phyloP scores from a whole-genome alignment of 2,113 vertebrate genomes.

The Bothrops jararaca region DNA sequence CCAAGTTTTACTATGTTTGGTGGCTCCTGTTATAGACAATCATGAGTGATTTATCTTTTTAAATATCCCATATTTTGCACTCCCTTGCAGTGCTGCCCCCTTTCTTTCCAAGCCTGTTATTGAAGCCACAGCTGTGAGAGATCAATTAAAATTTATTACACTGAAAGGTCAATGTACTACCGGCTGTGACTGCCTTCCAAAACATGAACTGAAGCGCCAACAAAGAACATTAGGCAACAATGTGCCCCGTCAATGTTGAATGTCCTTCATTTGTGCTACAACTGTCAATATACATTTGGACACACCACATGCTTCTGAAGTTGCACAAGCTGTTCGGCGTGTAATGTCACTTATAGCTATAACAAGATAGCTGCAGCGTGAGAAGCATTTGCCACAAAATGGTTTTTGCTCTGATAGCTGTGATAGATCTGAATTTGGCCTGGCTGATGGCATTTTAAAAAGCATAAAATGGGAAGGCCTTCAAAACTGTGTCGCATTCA shows the following conservation, averaged over 20 bases:
- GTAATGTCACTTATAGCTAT: neutral
- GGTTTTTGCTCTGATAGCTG: neutral
- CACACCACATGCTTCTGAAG: neutral
- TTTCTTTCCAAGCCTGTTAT: constrained; percentile 11
- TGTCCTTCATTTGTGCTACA: neutral
- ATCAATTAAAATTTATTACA: constrained; percentile 35
- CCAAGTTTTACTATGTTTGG: constrained; percentile 34
- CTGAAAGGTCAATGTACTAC: constrained; percentile 48
- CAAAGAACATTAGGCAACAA: neutral
- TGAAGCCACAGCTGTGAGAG: constrained; percentile 44
- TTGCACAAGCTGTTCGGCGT: neutral
- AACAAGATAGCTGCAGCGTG: neutral
- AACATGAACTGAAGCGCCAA: neutral
- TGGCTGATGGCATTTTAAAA: neutral
- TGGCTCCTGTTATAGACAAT: constrained; percentile 30
- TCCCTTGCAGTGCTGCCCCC: constrained; percentile 1
- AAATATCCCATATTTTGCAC: constrained; percentile 31
- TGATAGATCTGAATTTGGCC: neutral
- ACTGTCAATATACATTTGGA: neutral
- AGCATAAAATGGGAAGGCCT: neutral
- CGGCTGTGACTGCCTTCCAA: constrained; percentile 35
- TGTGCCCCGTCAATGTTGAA: constrained; percentile 5
- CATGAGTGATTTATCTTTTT: constrained; percentile 52
- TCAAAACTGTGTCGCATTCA: neutral
- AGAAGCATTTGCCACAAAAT: constrained; percentile 6